A percentile compares a stretch with the other conserved stretches of the same genome.
phyloP scores from a whole-genome alignment of 2,797 vertebrate species.

The Anguilla megastoma region DNA sequence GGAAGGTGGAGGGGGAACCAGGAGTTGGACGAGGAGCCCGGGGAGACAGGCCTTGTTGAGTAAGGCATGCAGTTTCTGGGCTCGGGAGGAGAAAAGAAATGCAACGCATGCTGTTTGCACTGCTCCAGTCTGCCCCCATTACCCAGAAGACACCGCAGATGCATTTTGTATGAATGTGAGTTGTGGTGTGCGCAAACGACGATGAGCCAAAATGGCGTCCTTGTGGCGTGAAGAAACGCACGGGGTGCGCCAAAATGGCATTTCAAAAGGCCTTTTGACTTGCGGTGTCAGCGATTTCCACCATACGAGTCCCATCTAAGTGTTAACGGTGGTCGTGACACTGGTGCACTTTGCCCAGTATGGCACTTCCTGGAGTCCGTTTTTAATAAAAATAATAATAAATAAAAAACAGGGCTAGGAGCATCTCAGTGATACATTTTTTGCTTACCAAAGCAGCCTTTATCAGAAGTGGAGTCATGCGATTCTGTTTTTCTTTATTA shows the following conservation, averaged over 20 bases:
- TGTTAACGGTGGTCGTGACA: neutral
- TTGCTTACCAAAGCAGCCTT: slow-evolving; percentile 18
- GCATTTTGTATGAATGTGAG: neutral
- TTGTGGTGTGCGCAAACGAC: neutral
- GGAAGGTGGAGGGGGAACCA: neutral
- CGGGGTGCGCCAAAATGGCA: neutral
- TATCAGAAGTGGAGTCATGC: neutral
- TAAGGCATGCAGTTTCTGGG: neutral
- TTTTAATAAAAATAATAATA: slow-evolving; percentile 6
- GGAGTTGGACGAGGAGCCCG: neutral
- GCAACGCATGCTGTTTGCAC: neutral
- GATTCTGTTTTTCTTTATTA: neutral
- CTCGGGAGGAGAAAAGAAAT: neutral
- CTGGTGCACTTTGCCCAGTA: neutral
- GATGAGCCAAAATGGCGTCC: neutral
- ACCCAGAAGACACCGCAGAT: neutral
- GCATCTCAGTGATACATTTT: neutral
- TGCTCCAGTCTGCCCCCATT: neutral
- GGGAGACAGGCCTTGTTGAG: neutral
- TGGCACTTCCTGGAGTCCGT: neutral
- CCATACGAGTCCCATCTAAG: neutral
- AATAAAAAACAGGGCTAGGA: slow-evolving; percentile 9
- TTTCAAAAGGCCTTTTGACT: neutral
- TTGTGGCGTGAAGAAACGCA: neutral
- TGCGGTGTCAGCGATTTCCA: neutral